Percentiles rank a stretch among this genome's conserved stretches.
Evolutionary conservation across 2,797 vertebrate species (phyloP).

Genomic region (Setipinna tenuifilis): DNA sequence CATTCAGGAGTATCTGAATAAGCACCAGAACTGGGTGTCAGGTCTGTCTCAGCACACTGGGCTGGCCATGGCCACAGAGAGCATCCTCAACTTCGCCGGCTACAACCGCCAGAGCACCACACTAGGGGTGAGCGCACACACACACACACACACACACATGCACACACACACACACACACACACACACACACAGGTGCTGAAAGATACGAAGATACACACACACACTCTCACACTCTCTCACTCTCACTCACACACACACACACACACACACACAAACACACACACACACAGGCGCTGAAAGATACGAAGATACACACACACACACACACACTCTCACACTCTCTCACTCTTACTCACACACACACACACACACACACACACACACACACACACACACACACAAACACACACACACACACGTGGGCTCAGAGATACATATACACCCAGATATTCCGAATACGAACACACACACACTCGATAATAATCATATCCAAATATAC

Average conservation of each 20-base stretch:
- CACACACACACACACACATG: neutral
- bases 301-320: no score
- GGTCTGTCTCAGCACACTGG: conserved; percentile 96
- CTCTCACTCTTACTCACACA: no score
- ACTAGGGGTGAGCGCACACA: conserved; percentile 83
- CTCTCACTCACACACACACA: neutral
- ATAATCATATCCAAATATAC: no score
- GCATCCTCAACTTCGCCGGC: conserved; percentile 92
- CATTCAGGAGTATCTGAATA: conserved; percentile 92
- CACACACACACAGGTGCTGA: neutral
- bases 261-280: neutral
- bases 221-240: neutral
- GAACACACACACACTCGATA: no score
- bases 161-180: conserved; percentile 15
- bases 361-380: no score
- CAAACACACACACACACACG: no score
- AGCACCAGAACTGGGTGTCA: conserved; percentile 95
- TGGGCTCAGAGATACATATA: no score
- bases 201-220: neutral
- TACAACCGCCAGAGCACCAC: conserved; percentile 95
- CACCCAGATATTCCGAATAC: no score
- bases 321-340: no score
- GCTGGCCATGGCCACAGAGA: conserved; percentile 96
- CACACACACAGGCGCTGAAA: neutral
- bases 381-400: no score